Conservation (phyloP, 2,888 invertebrate species). For the Prenolepis imparis region DNA sequence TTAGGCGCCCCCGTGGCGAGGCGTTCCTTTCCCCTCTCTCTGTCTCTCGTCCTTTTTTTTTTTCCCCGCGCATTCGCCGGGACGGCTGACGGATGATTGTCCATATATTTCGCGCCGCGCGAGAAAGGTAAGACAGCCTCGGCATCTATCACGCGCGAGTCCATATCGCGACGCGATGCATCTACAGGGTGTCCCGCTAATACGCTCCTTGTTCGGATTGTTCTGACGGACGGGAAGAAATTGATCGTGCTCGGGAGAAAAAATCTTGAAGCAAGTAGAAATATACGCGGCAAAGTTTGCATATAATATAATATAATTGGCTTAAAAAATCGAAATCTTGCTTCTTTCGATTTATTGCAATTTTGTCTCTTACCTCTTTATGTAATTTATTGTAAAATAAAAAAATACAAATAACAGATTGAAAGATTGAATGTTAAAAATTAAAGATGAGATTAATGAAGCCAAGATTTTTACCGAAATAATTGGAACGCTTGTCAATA, state of each 20-base stretch:
- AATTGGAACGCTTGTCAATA: background rate
- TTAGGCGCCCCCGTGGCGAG: slow-evolving; percentile 62
- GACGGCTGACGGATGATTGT: slow-evolving; percentile 77
- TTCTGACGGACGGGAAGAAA: slow-evolving; percentile 1
- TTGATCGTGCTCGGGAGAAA: background rate
- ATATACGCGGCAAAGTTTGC: background rate
- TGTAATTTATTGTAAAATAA: background rate
- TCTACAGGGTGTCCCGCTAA: slow-evolving; percentile 52
- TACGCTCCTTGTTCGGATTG: background rate
- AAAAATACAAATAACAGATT: background rate
- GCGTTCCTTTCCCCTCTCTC: slow-evolving; percentile 35
- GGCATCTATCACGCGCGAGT: slow-evolving; percentile 77
- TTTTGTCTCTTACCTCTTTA: background rate
- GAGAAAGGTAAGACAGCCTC: slow-evolving; percentile 77
- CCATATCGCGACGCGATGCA: slow-evolving; percentile 65
- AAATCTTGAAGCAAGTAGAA: background rate
- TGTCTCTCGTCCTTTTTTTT: slow-evolving; percentile 33
- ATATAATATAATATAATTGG: background rate
- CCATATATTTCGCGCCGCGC: slow-evolving; percentile 75
- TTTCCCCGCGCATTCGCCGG: slow-evolving; percentile 59
- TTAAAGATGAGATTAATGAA: background rate
- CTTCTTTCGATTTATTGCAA: background rate
- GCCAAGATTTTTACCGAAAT: background rate
- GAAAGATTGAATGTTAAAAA: background rate
- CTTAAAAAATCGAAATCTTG: background rate